phyloP scores from a whole-genome alignment of 2,888 invertebrate genomes.

The Melieria picta region DNA sequence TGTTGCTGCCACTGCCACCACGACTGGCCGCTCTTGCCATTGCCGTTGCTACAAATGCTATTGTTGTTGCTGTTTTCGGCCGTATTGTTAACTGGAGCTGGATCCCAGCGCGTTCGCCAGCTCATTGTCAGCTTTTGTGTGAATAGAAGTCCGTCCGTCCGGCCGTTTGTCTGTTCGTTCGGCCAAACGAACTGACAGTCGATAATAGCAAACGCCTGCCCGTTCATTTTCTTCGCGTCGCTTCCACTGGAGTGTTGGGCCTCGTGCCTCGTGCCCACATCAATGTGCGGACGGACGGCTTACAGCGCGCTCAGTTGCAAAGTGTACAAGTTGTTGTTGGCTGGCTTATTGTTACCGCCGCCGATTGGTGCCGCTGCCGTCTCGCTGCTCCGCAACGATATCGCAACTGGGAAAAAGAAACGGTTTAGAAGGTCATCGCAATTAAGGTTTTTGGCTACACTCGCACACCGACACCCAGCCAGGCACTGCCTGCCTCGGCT shows the following conservation, averaged over 20 bases:
- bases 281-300: not conserved
- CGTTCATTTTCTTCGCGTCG: no score
- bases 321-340: not conserved
- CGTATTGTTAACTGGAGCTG: slow-evolving; percentile 1
- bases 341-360: no score
- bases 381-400: not conserved
- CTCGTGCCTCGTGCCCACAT: not conserved
- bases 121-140: not conserved
- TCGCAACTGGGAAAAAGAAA: slow-evolving; percentile 1
- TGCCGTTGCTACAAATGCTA: slow-evolving; percentile 1
- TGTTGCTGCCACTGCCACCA: no score
- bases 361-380: no score
- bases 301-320: not conserved
- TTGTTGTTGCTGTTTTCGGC: not conserved
- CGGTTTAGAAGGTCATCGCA: slow-evolving; percentile 33
- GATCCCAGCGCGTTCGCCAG: not conserved
- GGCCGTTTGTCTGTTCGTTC: not conserved
- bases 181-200: no score
- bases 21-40: not conserved
- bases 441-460: slow-evolving; percentile 40
- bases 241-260: no score
- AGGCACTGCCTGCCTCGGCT: no score
- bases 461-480: no score
- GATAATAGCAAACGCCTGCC: no score
- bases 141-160: not conserved